Percentiles rank a stretch among this genome's conserved stretches.
Conservation (phyloP, 2,888 invertebrate species). For the Andrena marginata region DNA sequence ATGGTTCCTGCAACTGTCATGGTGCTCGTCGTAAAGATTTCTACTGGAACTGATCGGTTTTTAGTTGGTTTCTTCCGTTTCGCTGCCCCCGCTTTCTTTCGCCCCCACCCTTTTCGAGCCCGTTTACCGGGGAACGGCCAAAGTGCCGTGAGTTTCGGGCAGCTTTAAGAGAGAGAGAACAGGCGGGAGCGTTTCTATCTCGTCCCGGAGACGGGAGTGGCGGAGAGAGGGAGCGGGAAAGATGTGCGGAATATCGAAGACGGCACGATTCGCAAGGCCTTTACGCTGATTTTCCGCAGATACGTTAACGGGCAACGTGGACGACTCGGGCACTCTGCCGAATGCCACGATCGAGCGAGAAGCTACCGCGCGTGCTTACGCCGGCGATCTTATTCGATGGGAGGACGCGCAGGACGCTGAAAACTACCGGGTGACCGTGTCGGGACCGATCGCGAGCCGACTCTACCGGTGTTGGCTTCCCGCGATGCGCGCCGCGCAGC, state of each 20-base stretch:
- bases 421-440: slow-evolving; percentile 30
- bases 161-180: slow-evolving; percentile 38
- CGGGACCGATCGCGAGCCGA: slow-evolving; percentile 41
- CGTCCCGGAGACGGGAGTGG: neutral
- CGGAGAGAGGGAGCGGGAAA: neutral
- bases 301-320: slow-evolving; percentile 71
- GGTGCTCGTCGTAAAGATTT: slow-evolving; percentile 55
- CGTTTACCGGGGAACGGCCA: slow-evolving; percentile 27
- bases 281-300: slow-evolving; percentile 62
- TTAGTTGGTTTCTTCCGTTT: slow-evolving; percentile 49
- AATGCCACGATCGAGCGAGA: slow-evolving; percentile 65
- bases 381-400: slow-evolving; percentile 58
- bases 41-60: slow-evolving; percentile 54
- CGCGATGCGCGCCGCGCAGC: slow-evolving; percentile 30
- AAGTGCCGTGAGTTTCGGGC: slow-evolving; percentile 50
- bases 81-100: slow-evolving; percentile 1
- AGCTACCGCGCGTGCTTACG: slow-evolving; percentile 46
- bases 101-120: neutral
- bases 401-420: slow-evolving; percentile 49
- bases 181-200: neutral
- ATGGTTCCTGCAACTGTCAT: slow-evolving; percentile 61
- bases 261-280: slow-evolving; percentile 59
- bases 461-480: slow-evolving; percentile 40
- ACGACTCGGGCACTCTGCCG: slow-evolving; percentile 72
- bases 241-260: slow-evolving; percentile 11